phyloP scores from a whole-genome alignment of 53 echinoderm and acorn worm species.

The Echinarachnius parma region DNA sequence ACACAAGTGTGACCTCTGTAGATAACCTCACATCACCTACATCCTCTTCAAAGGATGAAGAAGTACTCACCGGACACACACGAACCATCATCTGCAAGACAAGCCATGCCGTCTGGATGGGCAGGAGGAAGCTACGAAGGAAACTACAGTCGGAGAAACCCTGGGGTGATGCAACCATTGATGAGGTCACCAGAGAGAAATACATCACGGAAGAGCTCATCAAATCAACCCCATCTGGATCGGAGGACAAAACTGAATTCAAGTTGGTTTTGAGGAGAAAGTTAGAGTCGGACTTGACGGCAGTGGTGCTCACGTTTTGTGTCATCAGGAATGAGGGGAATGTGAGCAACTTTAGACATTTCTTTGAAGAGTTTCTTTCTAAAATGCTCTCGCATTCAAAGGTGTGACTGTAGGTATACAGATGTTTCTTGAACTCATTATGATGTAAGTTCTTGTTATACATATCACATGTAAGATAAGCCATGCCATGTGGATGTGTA shows the following conservation, averaged over 20 bases:
- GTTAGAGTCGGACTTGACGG: constrained; percentile 18
- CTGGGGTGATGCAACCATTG: constrained; percentile 24
- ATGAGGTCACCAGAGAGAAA: constrained; percentile 15
- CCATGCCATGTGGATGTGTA: too few relatives aligned
- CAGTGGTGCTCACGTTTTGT: background rate
- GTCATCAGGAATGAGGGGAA: constrained; percentile 6
- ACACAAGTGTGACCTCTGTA: constrained; percentile 20
- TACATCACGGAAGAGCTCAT: constrained; percentile 18
- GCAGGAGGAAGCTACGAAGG: constrained; percentile 75
- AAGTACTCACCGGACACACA: background rate
- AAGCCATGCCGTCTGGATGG: constrained; percentile 75
- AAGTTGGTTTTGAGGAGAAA: constrained; percentile 9
- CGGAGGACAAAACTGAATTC: background rate
- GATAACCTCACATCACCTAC: constrained; percentile 19
- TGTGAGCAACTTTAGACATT: constrained; percentile 31
- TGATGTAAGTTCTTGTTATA: too few relatives aligned
- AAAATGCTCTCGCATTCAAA: constrained; percentile 21
- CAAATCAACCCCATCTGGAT: constrained; percentile 6
- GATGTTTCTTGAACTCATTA: too few relatives aligned
- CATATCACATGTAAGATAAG: too few relatives aligned
- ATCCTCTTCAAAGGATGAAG: background rate
- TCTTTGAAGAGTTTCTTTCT: constrained; percentile 26
- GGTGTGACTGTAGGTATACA: too few relatives aligned
- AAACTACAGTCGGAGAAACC: constrained; percentile 49
- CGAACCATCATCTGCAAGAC: constrained; percentile 31